phyloP scores from a whole-genome alignment of 2,888 invertebrate genomes.

The Synanthedon tipuliformis region DNA sequence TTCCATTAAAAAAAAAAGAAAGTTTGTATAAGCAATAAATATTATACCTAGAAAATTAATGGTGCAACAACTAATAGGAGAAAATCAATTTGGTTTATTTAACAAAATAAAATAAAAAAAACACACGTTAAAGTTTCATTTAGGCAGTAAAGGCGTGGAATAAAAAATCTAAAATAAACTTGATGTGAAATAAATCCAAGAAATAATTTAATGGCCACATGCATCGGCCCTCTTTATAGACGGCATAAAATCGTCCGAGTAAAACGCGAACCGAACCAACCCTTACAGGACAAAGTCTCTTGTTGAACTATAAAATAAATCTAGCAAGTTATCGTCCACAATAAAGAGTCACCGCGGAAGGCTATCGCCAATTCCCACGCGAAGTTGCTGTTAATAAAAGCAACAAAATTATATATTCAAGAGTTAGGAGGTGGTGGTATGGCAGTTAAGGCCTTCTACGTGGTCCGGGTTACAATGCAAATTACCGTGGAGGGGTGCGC shows the following conservation, averaged over 20 bases:
- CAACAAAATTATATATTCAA: conserved; percentile 71
- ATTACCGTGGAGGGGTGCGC: conserved; percentile 66
- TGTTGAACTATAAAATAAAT: conserved; percentile 63
- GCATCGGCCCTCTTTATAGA: conserved; percentile 61
- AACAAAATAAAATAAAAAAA: too few relatives aligned
- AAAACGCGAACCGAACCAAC: conserved; percentile 42
- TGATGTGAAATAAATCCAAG: conserved; percentile 61
- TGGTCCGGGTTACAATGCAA: conserved; percentile 71
- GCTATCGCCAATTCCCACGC: conserved; percentile 69
- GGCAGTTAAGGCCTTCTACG: conserved; percentile 64
- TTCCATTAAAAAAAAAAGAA: too few relatives aligned
- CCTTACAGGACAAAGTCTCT: conserved; percentile 49
- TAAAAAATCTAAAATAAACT: conserved; percentile 56
- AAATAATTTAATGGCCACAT: conserved; percentile 62
- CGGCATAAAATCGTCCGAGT: conserved; percentile 48
- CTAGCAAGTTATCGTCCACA: conserved; percentile 65
- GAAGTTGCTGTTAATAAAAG: conserved; percentile 68
- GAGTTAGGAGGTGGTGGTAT: conserved; percentile 67
- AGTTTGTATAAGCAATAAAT: too few relatives aligned
- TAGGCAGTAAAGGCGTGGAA: conserved; percentile 38
- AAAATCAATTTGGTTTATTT: too few relatives aligned
- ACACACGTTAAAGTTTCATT: conserved; percentile 27
- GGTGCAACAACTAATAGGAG: too few relatives aligned
- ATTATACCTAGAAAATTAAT: too few relatives aligned
- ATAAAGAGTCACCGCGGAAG: conserved; percentile 64